phyloP scores from a whole-genome alignment of 2,888 invertebrate genomes.

The Metacarcinus magister region DNA sequence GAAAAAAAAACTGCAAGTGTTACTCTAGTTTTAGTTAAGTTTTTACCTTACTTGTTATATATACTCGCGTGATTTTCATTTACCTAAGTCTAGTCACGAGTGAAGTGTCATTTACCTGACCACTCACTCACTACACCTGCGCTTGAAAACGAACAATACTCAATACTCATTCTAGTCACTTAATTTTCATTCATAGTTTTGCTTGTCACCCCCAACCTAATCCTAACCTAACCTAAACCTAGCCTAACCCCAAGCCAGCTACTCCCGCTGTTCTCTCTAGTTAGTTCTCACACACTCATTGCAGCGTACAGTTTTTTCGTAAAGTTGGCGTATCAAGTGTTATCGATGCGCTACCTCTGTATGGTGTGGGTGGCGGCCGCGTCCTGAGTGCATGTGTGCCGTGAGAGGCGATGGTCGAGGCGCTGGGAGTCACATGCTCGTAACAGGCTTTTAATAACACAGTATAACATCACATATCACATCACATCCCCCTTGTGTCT shows the following conservation, averaged over 20 bases:
- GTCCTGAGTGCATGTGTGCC: background rate
- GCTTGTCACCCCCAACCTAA: background rate
- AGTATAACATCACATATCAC: background rate
- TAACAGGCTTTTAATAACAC: background rate
- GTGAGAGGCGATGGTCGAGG: background rate
- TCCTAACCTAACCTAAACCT: background rate
- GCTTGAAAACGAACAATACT: background rate
- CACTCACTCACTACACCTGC: background rate
- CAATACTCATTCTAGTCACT: background rate
- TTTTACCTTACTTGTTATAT: background rate
- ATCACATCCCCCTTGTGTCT: too few species aligned
- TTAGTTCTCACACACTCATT: conserved; percentile 23
- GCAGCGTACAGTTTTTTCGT: background rate
- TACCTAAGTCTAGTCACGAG: background rate
- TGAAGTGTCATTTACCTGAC: background rate
- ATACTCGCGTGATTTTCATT: background rate
- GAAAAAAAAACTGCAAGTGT: background rate
- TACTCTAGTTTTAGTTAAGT: background rate
- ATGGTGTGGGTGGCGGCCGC: background rate
- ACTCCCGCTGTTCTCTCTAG: background rate
- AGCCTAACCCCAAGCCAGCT: background rate
- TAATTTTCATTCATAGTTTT: background rate
- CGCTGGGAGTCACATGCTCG: background rate
- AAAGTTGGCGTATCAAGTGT: background rate
- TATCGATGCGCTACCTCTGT: background rate